Base-by-base conservation (phyloP, 2,888 invertebrate genomes). In the Drosophila siamana region DNA sequence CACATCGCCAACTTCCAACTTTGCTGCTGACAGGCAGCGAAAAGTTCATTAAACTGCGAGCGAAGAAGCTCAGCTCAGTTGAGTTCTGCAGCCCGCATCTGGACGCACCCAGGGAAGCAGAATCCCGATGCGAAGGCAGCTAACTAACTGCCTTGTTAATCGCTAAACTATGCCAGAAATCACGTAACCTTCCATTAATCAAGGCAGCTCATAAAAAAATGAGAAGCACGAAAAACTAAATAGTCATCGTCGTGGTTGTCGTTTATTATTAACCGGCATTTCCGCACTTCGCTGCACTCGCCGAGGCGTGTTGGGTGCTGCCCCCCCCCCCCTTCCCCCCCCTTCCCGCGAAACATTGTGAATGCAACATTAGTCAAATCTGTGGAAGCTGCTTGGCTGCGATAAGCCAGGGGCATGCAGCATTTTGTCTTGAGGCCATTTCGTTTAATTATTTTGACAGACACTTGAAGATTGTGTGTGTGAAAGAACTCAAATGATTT, bases 391-490 rank as follows among this genome's bases (percentile, higher is more conserved):
- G 40, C 47, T 54, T 61, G 74, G 66, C 68, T 67, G 47, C 64
- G 87, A 84, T 86, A 84, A 68, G 78, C 51, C 30, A 11, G 38
- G 26, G 50, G 38, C 50, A 55, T 28, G 73, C 74, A 79, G 82
- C 80, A 82, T 72, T 78, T 80, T 78, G 84, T 83, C 76, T 78
- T 69, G 78, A 48, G 78, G 73, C 72, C 84, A 84, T 79, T 86
- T 67, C 71, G 70, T 86, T 88, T 86, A 88, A 88, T 88, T 86
- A 86, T 86, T 86, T 84, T 86, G 86, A 86, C 88, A 86, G 86
- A 56, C 75, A 88, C 86, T 86, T 69, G 69, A 74, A 77, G 77
- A 81, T 67, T 74, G 54, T 13, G 36, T 50, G 61, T 16, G 7
- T 46, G n/a, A 11, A n/a, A 4, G 33, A 65, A 66, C 40, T 57